A percentile compares a stretch with the other conserved stretches of the same genome.
Conservation (phyloP, 92 coral and sea anemone genomes). For the Porites cylindrica region DNA sequence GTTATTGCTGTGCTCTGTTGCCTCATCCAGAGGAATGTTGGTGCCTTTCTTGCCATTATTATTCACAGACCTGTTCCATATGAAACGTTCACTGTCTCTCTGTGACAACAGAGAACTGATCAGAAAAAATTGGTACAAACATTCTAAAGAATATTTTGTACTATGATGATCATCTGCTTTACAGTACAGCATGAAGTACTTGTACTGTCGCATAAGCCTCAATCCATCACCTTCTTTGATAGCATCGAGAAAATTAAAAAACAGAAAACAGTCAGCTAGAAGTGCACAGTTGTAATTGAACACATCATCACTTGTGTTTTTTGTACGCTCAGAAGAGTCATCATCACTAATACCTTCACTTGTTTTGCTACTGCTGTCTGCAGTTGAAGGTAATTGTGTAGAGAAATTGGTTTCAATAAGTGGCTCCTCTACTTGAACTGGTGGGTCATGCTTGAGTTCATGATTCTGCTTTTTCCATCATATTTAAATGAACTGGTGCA, state of each 20-base stretch:
- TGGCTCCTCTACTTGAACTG: slow-evolving; percentile 45
- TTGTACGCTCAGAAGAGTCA: not conserved
- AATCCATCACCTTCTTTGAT: slow-evolving; percentile 64
- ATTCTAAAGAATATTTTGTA: slow-evolving; percentile 63
- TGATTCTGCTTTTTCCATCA: slow-evolving; percentile 67
- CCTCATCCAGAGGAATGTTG: slow-evolving; percentile 72
- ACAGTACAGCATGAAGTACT: slow-evolving; percentile 64
- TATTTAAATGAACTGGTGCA: slow-evolving; percentile 72
- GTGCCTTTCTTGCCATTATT: slow-evolving; percentile 59
- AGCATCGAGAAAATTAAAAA: slow-evolving; percentile 70
- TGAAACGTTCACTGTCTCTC: slow-evolving; percentile 55
- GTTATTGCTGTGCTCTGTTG: slow-evolving; percentile 73
- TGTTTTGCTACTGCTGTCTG: slow-evolving; percentile 8
- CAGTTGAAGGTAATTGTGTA: not conserved
- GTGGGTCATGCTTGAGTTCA: slow-evolving; percentile 66
- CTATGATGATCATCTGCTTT: slow-evolving; percentile 65
- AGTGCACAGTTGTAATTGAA: slow-evolving; percentile 56
- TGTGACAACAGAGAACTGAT: slow-evolving; percentile 53
- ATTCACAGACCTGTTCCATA: slow-evolving; percentile 57
- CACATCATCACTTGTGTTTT: slow-evolving; percentile 47
- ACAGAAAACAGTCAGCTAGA: slow-evolving; percentile 49
- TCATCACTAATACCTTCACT: slow-evolving; percentile 15
- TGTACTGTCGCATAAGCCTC: slow-evolving; percentile 47
- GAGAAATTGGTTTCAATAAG: slow-evolving; percentile 10
- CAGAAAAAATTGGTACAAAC: slow-evolving; percentile 64